phyloP scores from a whole-genome alignment of 2,113 vertebrate species.

The Dinomys branickii region DNA sequence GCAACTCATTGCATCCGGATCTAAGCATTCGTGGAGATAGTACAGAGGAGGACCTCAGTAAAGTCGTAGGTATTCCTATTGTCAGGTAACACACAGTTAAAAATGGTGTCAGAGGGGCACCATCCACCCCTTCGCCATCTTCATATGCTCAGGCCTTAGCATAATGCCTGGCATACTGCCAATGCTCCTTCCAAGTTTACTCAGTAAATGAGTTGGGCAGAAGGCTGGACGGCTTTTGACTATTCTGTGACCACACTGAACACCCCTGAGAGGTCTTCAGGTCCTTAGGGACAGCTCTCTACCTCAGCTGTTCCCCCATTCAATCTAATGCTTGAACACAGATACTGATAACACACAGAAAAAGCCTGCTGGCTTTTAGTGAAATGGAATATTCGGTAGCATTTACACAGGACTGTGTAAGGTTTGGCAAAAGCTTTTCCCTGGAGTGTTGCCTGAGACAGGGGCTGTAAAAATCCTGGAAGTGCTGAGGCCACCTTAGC shows the following conservation, averaged over 20 bases:
- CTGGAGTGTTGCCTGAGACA: conserved; percentile 44
- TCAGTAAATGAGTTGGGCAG: neutral
- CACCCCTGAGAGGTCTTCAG: neutral
- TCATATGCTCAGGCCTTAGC: neutral
- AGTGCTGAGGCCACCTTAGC: conserved; percentile 58
- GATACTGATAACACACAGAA: neutral
- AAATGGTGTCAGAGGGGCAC: neutral
- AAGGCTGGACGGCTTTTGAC: neutral
- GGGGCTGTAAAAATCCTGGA: conserved; percentile 62
- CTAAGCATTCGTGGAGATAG: neutral
- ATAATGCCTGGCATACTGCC: neutral
- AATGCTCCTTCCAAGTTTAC: neutral
- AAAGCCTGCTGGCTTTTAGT: conserved; percentile 4
- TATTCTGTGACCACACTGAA: neutral
- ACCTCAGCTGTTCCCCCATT: neutral
- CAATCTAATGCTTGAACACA: neutral
- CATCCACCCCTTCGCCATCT: neutral
- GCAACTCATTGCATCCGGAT: neutral
- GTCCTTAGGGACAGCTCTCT: neutral
- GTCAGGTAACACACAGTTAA: neutral
- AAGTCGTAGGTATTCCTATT: neutral
- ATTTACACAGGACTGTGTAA: neutral
- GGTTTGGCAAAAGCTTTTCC: conserved; percentile 49
- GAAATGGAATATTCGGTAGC: neutral
- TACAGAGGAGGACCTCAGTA: neutral